Conservation (phyloP, 2,113 vertebrate species). For the Zeus faber region DNA sequence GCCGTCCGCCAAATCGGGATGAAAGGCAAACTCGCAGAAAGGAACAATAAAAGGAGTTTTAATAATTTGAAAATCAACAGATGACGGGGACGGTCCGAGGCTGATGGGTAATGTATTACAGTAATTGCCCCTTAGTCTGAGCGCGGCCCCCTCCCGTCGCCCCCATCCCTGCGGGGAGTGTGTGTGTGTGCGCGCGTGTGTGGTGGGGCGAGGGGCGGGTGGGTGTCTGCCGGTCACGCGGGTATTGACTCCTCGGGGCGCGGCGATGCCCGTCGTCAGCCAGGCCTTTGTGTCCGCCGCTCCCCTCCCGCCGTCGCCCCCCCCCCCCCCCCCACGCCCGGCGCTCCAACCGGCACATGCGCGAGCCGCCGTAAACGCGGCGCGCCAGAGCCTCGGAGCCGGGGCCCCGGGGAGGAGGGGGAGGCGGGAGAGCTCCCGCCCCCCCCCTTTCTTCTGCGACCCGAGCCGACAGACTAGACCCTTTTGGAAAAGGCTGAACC, state of each 20-base stretch:
- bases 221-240: too few relatives aligned
- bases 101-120: slow-evolving; percentile 55
- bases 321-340: background rate
- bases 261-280: too few relatives aligned
- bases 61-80: slow-evolving; percentile 40
- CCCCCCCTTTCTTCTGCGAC: background rate
- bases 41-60: slow-evolving; percentile 23
- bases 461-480: background rate
- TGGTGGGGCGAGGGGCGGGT: too few relatives aligned
- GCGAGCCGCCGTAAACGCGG: too few relatives aligned
- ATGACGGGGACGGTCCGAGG: slow-evolving; percentile 48
- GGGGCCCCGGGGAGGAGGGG: too few relatives aligned
- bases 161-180: background rate
- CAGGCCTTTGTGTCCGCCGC: too few relatives aligned
- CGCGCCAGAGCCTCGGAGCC: too few relatives aligned
- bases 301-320: background rate
- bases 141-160: slow-evolving; percentile 27
- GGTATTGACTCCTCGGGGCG: too few relatives aligned
- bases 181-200: slow-evolving; percentile 14
- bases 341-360: background rate
- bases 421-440: too few relatives aligned
- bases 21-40: slow-evolving; percentile 35
- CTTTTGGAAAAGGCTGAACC: slow-evolving; percentile 21
- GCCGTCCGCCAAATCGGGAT: slow-evolving; percentile 24
- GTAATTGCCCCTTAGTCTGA: slow-evolving; percentile 53